Conservation (phyloP, 92 coral and sea anemone species). For the Epizoanthus stellaris region DNA sequence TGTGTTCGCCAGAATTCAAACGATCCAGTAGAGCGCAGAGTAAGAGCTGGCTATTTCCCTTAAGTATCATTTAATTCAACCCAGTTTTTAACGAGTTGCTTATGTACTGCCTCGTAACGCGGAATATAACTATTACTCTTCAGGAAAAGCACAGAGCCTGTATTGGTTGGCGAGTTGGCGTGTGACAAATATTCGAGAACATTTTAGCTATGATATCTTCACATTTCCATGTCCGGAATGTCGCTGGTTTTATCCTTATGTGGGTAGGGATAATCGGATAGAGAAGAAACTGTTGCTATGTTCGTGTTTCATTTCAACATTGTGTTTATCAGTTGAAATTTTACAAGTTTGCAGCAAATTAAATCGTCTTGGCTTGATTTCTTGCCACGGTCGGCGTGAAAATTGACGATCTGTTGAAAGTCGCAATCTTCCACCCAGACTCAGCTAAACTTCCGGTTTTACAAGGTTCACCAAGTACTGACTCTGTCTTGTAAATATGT, state of each 20-base stretch:
- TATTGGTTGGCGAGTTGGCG: neutral
- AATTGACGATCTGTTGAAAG: slow-evolving; percentile 19
- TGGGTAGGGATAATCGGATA: neutral
- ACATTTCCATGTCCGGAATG: slow-evolving; percentile 41
- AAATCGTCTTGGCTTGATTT: neutral
- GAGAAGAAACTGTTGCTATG: neutral
- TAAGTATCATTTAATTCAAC: neutral
- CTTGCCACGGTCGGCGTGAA: neutral
- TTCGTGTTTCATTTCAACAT: slow-evolving; percentile 15
- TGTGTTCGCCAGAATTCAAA: slow-evolving; percentile 21
- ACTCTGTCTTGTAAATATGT: neutral
- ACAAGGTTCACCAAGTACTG: neutral
- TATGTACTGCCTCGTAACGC: neutral
- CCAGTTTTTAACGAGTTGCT: neutral
- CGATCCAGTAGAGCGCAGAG: neutral
- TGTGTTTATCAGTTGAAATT: slow-evolving; percentile 1
- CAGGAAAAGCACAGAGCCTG: neutral
- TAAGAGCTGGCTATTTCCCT: neutral
- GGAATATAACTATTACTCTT: neutral
- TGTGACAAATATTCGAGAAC: slow-evolving; percentile 18
- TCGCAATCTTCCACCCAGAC: slow-evolving; percentile 32
- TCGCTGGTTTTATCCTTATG: slow-evolving; percentile 15
- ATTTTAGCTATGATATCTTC: slow-evolving; percentile 38
- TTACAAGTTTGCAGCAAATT: neutral
- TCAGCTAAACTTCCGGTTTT: slow-evolving; percentile 41